phyloP scores from a whole-genome alignment of 2,113 vertebrate species.

The Cacatua alba region DNA sequence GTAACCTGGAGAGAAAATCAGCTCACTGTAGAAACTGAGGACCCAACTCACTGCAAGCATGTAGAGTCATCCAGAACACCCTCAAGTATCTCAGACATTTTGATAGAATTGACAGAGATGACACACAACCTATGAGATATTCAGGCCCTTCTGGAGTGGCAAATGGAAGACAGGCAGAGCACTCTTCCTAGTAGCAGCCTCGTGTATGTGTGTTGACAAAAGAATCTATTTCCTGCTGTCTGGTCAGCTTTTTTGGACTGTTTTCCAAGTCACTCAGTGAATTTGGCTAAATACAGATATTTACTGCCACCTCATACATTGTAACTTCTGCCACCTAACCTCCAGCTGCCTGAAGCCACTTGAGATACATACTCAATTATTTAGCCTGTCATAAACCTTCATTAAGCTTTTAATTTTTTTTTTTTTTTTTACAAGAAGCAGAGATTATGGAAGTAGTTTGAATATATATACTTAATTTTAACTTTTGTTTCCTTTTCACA shows the following conservation, averaged over 20 bases:
- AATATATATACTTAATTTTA: not conserved
- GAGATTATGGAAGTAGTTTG: not conserved
- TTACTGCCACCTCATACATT: not conserved
- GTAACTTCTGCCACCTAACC: not conserved
- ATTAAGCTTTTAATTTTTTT: not conserved
- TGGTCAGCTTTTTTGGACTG: not conserved
- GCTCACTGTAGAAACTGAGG: not conserved
- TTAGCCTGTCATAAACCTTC: not conserved
- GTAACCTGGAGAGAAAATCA: not conserved
- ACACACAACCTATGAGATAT: not conserved
- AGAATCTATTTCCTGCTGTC: not conserved
- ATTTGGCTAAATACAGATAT: not conserved
- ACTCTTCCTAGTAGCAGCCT: not conserved
- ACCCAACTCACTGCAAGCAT: not conserved
- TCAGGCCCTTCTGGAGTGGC: not conserved
- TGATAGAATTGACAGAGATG: not conserved
- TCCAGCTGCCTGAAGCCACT: not conserved
- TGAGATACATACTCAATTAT: not conserved
- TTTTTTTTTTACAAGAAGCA: not conserved
- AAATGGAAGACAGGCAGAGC: not conserved
- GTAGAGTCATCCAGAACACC: not conserved
- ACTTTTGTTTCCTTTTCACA: not conserved
- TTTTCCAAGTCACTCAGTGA: not conserved
- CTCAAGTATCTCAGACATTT: not conserved
- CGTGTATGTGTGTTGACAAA: not conserved